Evolutionary conservation across 2,888 invertebrate species (phyloP).

Genomic region (Xylophagus ater): DNA sequence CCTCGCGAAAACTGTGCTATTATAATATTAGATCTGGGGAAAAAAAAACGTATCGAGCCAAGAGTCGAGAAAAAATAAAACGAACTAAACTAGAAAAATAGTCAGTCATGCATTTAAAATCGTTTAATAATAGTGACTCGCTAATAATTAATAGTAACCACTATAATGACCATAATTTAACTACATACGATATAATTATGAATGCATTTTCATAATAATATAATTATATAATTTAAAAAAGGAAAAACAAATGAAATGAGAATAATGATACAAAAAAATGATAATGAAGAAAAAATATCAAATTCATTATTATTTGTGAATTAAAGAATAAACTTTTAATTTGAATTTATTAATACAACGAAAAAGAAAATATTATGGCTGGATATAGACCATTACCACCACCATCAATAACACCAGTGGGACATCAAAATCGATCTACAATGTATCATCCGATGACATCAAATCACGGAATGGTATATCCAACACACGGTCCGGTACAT

Average conservation of each 20-base stretch:
- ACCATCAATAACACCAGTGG: conserved; percentile 20
- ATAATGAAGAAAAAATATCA: neutral
- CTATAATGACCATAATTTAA: conserved; percentile 12
- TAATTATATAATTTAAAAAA: neutral
- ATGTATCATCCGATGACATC: conserved; percentile 34
- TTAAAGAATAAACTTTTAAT: neutral
- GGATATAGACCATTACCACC: conserved; percentile 27
- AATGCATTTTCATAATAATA: neutral
- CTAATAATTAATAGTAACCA: conserved; percentile 13
- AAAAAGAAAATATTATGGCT: conserved; percentile 19
- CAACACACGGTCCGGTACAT: conserved; percentile 37
- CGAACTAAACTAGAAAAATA: neutral
- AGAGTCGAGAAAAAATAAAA: neutral
- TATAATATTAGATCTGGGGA: no score
- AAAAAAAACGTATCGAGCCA: neutral
- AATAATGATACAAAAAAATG: neutral
- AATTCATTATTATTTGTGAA: neutral
- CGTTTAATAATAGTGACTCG: conserved; percentile 5
- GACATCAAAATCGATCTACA: conserved; percentile 20
- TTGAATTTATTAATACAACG: no score
- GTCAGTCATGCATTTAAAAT: conserved; percentile 14
- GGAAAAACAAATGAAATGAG: neutral
- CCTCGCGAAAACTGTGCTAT: no score
- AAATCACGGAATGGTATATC: conserved; percentile 39
- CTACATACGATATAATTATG: conserved; percentile 5